phyloP scores from a whole-genome alignment of 2,888 invertebrate species.

The Netelia inedita region DNA sequence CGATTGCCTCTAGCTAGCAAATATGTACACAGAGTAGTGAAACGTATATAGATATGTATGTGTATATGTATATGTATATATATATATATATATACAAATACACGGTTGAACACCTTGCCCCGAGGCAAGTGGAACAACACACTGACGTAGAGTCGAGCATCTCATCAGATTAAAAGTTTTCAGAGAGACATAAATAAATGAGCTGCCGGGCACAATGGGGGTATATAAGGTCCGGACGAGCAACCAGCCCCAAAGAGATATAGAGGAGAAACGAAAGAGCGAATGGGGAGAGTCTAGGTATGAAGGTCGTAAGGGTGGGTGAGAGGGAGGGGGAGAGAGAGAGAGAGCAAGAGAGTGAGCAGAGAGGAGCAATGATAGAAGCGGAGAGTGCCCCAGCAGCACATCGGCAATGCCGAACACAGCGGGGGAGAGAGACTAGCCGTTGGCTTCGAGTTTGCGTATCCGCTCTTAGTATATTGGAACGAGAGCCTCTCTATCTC shows the following conservation, averaged over 20 bases:
- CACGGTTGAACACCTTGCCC: conserved; percentile 59
- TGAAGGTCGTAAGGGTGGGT: conserved; percentile 74
- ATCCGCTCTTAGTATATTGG: conserved; percentile 83
- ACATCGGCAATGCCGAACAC: conserved; percentile 73
- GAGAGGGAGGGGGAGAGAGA: conserved; percentile 49
- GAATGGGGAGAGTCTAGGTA: conserved; percentile 29
- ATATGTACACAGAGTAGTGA: neutral
- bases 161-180: conserved; percentile 82
- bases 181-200: conserved; percentile 78
- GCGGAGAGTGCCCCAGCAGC: conserved; percentile 38
- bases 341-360: conserved; percentile 25
- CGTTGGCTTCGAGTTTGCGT: conserved; percentile 79
- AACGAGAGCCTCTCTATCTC: conserved; percentile 71
- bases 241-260: conserved; percentile 48
- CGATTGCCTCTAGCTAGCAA: too few species aligned
- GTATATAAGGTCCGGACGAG: conserved; percentile 64
- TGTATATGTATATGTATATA: neutral
- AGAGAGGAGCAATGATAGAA: conserved; percentile 62
- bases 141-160: conserved; percentile 71
- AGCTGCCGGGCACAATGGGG: conserved; percentile 74
- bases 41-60: neutral
- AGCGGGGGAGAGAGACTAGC: conserved; percentile 70
- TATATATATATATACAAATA: neutral
- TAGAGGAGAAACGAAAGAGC: conserved; percentile 18
- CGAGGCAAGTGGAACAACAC: conserved; percentile 57